Percentiles rank a stretch among this genome's conserved stretches.
Conservation (phyloP, 2,888 invertebrate genomes). For the Odiellus spinosus region DNA sequence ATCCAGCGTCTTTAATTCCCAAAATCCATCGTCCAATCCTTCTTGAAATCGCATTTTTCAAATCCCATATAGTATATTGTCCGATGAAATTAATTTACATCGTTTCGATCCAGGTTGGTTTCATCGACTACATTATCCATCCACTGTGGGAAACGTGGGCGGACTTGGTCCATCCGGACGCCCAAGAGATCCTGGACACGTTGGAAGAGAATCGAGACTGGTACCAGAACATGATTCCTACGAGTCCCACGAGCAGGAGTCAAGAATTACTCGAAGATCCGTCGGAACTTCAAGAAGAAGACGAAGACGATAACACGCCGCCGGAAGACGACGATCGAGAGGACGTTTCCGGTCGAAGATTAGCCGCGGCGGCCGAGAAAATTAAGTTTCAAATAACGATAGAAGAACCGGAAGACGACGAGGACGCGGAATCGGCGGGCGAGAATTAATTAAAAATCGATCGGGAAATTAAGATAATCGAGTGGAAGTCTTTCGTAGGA, state of each 20-base stretch:
- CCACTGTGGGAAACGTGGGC: constrained; percentile 99
- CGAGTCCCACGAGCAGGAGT: constrained; percentile 46
- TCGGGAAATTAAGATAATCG: no score
- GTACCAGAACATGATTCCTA: constrained; percentile 84
- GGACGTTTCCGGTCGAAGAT: not conserved
- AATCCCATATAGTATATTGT: no score
- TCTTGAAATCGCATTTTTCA: no score
- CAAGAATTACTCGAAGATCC: constrained; percentile 5
- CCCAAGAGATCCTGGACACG: constrained; percentile 92
- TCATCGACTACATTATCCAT: constrained; percentile 86
- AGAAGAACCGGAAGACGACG: constrained; percentile 55
- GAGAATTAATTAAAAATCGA: no score
- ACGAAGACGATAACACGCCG: constrained; percentile 36
- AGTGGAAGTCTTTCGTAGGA: no score
- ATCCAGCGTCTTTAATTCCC: no score
- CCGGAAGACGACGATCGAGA: not conserved
- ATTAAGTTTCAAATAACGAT: constrained; percentile 46
- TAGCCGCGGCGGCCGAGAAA: constrained; percentile 20
- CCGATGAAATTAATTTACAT: not conserved
- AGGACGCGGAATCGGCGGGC: constrained; percentile 8
- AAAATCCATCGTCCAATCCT: no score
- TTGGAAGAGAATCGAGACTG: constrained; percentile 97
- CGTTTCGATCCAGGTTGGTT: constrained; percentile 17
- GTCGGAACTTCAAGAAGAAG: constrained; percentile 25
- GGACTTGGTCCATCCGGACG: constrained; percentile 95